A percentile compares a stretch with the other conserved stretches of the same genome.
These are phyloP conservation scores for Ciconia maguari DNA, from an alignment of 2,113 vertebrate species.

Conservation along the genomic window DNA sequence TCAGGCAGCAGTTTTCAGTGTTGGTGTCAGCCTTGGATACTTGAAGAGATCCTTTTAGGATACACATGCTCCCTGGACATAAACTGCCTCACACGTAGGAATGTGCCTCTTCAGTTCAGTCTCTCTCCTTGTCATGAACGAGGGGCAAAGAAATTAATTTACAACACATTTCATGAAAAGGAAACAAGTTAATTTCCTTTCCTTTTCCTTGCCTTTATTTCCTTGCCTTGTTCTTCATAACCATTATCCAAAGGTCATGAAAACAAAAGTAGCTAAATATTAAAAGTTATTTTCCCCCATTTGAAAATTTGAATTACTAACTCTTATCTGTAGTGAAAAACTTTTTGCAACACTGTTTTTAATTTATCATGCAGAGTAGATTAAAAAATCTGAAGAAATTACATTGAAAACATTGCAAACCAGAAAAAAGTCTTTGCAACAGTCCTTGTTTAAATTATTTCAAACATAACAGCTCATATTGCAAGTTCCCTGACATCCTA, in stretches of 20 bases:
- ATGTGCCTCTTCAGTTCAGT: background rate
- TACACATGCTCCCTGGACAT: background rate
- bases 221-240: background rate
- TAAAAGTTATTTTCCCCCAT: background rate
- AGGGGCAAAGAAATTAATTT: background rate
- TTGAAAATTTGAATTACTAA: background rate
- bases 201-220: background rate
- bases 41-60: background rate
- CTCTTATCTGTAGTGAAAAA: background rate
- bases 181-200: background rate
- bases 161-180: background rate
- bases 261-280: background rate
- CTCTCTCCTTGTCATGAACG: background rate
- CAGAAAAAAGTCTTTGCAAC: background rate
- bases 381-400: background rate
- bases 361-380: background rate
- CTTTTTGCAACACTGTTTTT: background rate
- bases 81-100: background rate
- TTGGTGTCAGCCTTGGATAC: background rate
- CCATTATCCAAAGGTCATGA: background rate
- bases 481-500: background rate
- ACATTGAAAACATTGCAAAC: background rate
- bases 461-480: background rate
- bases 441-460: background rate
- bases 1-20: background rate